Evolutionary conservation across 2,797 vertebrate species (phyloP).

Genomic region (Crenichthys baileyi): DNA sequence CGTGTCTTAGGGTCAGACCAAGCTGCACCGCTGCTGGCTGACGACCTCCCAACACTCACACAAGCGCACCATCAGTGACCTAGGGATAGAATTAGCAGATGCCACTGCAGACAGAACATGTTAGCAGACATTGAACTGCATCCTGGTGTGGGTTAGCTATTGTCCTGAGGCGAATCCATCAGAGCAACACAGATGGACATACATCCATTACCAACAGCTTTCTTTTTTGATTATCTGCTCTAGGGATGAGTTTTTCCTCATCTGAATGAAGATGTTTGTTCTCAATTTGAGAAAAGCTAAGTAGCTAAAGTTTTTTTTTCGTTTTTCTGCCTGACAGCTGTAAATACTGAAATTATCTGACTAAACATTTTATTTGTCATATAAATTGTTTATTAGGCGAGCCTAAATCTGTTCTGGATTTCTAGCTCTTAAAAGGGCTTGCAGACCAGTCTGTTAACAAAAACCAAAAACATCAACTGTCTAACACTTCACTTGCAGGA

Average conservation of each 20-base stretch:
- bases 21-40: conserved; percentile 7
- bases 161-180: conserved; percentile 6
- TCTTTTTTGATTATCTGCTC: not conserved
- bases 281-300: not conserved
- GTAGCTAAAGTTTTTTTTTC: not conserved
- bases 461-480: not conserved
- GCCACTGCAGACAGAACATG: conserved; percentile 20
- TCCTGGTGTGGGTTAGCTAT: conserved; percentile 22
- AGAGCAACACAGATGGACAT: conserved; percentile 7
- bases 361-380: not conserved
- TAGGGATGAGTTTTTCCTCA: not conserved
- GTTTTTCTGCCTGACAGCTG: not conserved
- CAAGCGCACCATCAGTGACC: conserved; percentile 1
- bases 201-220: not conserved
- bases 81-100: conserved; percentile 8
- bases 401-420: not conserved
- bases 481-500: too few relatives aligned
- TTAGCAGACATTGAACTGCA: conserved; percentile 26
- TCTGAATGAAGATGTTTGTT: not conserved
- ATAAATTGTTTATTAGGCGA: not conserved
- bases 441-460: not conserved
- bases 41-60: conserved; percentile 9
- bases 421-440: not conserved
- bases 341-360: not conserved
- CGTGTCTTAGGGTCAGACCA: conserved; percentile 48